Evolutionary conservation across 2,113 vertebrate species (phyloP), one percentile per base, ranked within the genome.

Genomic region (Oryzias curvinotus): DNA sequence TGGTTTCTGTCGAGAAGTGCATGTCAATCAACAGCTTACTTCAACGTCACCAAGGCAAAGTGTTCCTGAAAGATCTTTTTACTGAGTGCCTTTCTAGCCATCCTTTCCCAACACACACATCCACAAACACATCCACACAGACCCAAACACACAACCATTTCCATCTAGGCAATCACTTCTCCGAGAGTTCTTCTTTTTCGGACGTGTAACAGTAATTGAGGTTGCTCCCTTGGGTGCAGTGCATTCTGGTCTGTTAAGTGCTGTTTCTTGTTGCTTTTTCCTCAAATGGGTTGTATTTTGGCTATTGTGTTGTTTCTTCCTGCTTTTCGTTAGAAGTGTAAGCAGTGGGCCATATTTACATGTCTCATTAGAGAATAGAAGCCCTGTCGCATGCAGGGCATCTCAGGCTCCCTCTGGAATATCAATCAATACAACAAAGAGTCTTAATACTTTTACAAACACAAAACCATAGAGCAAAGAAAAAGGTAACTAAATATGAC

Each of bases 41-140:
- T 95, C 91, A 92, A 88, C 88, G 91, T 89, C 89, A 88, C 87
- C 56, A 77, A 94, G 84, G 90, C 91, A 93, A 94, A 96, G 91
- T 80, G 90, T 90, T 95, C 94, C 91, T 94, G 94, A 96, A 94
- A 93, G 93, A 93, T 92, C 90, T 92, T 92, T 93, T 94, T 93
- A 92, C 91, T 89, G 89, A 92, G 90, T 14, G 18, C 87, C 88
- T 91, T 88, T 85, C 89, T 73, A 64, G 71, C 85, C 82, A 72
- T 80, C 81, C 80, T 73, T 75, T 50, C 57, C 66, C 79, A 57
- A 67, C 77, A 72, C 71, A 73, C 75, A 75, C 75, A 77, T 26
- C 30, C 55, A 70, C 28, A 57, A 45, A 74, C 45, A 76, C 66
- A 75, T 67, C 54, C 64, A 17, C 57, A 64, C 67, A 52, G 73